Percentiles rank a stretch among this genome's conserved stretches.
These are phyloP conservation scores for Martes flavigula DNA, from an alignment of 2,797 vertebrate species.

Conservation along the genomic window DNA sequence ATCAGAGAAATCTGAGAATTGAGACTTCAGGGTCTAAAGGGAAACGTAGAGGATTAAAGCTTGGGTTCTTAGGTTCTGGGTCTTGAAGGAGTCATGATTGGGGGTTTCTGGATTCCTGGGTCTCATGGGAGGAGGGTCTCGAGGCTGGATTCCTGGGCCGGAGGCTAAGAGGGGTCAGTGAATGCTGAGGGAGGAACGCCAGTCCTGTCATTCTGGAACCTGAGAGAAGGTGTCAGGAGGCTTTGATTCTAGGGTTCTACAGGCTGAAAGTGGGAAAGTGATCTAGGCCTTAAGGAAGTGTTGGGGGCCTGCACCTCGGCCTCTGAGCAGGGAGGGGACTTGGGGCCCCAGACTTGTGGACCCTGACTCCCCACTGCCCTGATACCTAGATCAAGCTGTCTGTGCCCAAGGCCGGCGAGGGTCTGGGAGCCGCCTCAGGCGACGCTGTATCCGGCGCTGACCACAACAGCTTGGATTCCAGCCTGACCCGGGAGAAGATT, in stretches of 20 bases:
- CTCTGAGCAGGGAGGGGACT: background rate
- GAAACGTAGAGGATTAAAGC: background rate
- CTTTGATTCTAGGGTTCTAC: background rate
- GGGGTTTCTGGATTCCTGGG: too few relatives aligned
- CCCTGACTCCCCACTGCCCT: background rate
- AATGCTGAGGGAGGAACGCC: background rate
- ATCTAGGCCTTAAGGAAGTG: background rate
- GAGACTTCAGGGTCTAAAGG: background rate
- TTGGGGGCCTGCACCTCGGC: too few relatives aligned
- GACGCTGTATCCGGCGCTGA: slow-evolving; percentile 69
- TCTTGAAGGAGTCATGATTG: rapidly evolving
- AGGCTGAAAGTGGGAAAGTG: background rate
- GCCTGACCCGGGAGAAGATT: slow-evolving; percentile 91
- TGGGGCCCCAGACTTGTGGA: rapidly evolving
- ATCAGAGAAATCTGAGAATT: background rate
- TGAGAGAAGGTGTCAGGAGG: background rate
- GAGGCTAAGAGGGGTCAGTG: background rate
- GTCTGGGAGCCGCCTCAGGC: slow-evolving; percentile 43
- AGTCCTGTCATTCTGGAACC: background rate
- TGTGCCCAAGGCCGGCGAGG: slow-evolving; percentile 82
- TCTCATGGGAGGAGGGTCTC: background rate
- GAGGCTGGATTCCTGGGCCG: background rate
- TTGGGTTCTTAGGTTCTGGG: background rate
- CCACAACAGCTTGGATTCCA: slow-evolving; percentile 87
- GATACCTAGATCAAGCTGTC: slow-evolving; percentile 83